Evolutionary conservation across 1,140 invertebrate genomes (phyloP).

Genomic region (Meteorus sp.): DNA sequence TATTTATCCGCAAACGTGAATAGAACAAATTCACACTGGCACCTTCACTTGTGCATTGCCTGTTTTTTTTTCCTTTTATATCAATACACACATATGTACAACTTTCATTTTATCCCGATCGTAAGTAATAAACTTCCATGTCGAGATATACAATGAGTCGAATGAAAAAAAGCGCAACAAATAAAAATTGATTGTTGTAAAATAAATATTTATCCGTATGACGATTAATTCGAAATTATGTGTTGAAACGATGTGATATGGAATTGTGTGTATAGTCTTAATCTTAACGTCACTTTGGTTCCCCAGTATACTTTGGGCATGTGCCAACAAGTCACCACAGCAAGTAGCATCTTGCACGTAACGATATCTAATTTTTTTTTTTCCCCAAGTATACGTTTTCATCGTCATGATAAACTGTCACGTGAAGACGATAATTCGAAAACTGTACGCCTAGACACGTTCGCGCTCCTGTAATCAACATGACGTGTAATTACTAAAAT

Average conservation of each 20-base stretch:
- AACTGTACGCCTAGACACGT: too few species aligned
- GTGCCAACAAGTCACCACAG: constrained; percentile 9
- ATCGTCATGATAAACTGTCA: neutral
- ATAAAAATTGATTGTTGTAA: too few species aligned
- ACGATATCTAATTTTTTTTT: constrained; percentile 26
- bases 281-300: neutral
- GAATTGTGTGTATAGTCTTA: neutral
- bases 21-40: constrained; percentile 1
- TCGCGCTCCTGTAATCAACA: too few species aligned
- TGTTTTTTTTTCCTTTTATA: neutral
- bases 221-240: too few species aligned
- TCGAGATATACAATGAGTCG: too few species aligned
- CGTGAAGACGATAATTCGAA: neutral
- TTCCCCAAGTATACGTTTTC: constrained; percentile 7
- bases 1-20: constrained; percentile 20
- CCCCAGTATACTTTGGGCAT: constrained; percentile 3
- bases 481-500: neutral
- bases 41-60: neutral
- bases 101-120: too few species aligned
- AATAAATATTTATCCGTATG: too few species aligned
- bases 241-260: too few species aligned
- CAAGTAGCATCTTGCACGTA: constrained; percentile 18
- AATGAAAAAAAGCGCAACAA: too few species aligned
- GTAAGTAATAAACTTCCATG: too few species aligned
- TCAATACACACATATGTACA: too few species aligned